Evolutionary conservation across 2,113 vertebrate genomes (phyloP), one percentile per base, ranked within the genome.

Genomic region (Salvator merianae): DNA sequence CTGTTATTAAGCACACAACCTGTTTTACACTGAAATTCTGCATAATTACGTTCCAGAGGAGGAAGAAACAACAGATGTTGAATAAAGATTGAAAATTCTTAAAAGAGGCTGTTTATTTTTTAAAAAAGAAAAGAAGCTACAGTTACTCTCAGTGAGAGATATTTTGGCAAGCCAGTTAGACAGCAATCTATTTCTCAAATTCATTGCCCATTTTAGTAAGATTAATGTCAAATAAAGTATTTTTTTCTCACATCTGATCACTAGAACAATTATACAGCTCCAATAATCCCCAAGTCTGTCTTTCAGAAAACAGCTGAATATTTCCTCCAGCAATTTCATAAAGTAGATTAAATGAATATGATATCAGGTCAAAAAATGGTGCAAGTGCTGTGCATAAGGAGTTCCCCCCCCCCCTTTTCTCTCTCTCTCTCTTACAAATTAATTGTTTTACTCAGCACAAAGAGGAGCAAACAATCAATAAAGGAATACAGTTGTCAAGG

Each of bases 161-260:
- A 80, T 89, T 92, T 92, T 91, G 83, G 77, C 91, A 94, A 88
- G 59, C 84, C 38, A 89, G 91, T 91, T 88, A 91, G 89, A 82
- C 85, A 90, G 78, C 78, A 90, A 88, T 94, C 53, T 87, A 93
- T 94, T 92, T 90, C 72, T 90, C 70, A 90, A 91, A 91, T 90
- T 93, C 77, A 91, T 86, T 91, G 86, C 70, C 90, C 84, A 90
- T 94, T 96, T 95, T 85, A 91, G 53, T 65, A 94, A 92, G 87
- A 94, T 94, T 93, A 94, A 92, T 88, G 79, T 91, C 93, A 93
- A 92, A 84, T 55, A 88, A 93, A 93, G 79, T 89, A 79, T 91
- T 92, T 91, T 55, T 86, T 90, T 91, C 93, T 88, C 78, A 87
- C 89, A 78, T 92, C 85, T 88, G 88, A 94, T 91, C 91, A 89